Evolutionary conservation across 1,140 invertebrate genomes (phyloP).

Genomic region (Brachionus rubens): DNA sequence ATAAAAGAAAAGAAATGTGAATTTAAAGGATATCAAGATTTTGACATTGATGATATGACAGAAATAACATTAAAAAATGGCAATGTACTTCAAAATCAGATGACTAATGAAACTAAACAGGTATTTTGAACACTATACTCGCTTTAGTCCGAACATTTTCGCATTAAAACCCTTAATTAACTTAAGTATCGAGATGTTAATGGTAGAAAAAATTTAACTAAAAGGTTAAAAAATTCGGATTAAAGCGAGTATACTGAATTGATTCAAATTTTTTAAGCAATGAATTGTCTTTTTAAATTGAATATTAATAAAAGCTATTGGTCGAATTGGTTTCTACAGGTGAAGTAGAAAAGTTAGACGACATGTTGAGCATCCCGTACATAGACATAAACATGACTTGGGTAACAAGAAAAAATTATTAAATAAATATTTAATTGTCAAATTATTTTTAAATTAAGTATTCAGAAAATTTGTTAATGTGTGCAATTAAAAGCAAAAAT

Average conservation of each 20-base stretch:
- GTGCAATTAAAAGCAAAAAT: conserved; percentile 52
- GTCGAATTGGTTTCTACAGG: conserved; percentile 51
- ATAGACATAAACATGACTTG: conserved; percentile 53
- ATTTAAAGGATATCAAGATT: background rate
- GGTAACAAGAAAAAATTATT: conserved; percentile 48
- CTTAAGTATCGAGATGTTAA: no score
- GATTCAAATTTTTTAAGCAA: conserved; percentile 3
- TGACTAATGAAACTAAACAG: background rate
- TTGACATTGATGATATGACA: background rate
- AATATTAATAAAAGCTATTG: no score
- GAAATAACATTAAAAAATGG: conserved; percentile 12
- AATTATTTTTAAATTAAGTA: conserved; percentile 49
- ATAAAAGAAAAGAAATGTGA: background rate
- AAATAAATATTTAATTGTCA: background rate
- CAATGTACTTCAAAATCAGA: background rate
- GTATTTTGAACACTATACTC: background rate
- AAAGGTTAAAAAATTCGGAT: no score
- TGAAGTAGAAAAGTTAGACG: conserved; percentile 52
- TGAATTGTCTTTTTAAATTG: no score
- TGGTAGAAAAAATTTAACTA: no score
- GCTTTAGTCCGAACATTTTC: no score
- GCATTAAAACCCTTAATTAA: no score
- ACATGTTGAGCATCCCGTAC: conserved; percentile 51
- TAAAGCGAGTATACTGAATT: background rate
- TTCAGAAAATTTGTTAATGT: conserved; percentile 56